Percentiles rank a stretch among this genome's conserved stretches.
These are phyloP conservation scores for Malacoraja senta DNA, from an alignment of 2,797 vertebrate species.

Conservation along the genomic window DNA sequence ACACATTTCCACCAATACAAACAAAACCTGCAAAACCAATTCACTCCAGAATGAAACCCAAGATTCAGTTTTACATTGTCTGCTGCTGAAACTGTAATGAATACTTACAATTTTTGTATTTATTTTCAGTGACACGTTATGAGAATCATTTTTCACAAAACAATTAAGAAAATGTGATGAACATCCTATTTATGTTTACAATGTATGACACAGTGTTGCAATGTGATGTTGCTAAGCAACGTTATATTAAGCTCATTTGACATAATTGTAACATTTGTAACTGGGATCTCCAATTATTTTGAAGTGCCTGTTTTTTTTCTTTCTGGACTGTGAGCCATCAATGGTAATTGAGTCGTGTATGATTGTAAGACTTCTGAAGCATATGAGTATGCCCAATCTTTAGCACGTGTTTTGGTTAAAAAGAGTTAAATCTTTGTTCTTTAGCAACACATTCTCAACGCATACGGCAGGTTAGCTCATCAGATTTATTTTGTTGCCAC, in stretches of 20 bases:
- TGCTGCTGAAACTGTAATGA: background rate
- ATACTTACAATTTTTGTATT: background rate
- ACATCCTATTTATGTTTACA: background rate
- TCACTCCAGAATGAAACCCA: background rate
- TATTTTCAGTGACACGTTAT: background rate
- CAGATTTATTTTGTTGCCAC: background rate
- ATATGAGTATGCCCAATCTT: background rate
- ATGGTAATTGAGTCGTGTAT: background rate
- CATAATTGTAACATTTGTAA: background rate
- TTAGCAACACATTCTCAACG: background rate
- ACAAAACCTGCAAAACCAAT: background rate
- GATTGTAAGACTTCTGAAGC: background rate
- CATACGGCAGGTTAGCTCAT: background rate
- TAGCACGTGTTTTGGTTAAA: background rate
- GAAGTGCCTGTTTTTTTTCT: constrained; percentile 2
- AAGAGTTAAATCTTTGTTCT: background rate
- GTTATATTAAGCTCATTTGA: background rate
- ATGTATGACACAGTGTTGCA: background rate
- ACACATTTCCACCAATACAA: too few species aligned
- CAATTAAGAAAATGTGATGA: background rate
- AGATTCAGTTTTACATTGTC: background rate
- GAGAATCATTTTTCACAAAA: background rate
- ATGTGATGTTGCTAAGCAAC: constrained; percentile 34
- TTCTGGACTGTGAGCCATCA: background rate
- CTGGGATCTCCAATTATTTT: constrained; percentile 25